These are phyloP conservation scores for Asobara japonica DNA, from an alignment of 1,140 invertebrate species.

Conservation along the genomic window DNA sequence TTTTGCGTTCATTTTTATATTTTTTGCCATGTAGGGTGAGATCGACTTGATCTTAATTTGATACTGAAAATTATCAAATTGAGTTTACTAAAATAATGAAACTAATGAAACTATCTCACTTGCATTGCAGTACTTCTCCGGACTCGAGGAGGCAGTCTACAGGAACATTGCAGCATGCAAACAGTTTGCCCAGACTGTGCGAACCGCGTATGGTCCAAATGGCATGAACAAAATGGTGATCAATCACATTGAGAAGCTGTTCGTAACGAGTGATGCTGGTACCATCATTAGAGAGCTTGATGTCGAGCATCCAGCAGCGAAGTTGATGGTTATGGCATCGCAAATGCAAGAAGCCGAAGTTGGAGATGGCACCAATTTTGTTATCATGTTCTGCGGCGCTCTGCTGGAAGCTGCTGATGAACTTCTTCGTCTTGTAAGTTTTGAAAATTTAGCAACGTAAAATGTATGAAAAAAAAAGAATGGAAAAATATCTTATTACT, in stretches of 20 bases:
- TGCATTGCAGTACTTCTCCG: conserved; percentile 84
- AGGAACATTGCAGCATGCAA: conserved; percentile 97
- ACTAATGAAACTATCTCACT: conserved; percentile 51
- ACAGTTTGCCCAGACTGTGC: conserved; percentile 91
- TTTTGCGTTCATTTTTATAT: too few relatives aligned
- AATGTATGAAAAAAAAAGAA: too few relatives aligned
- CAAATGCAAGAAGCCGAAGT: conserved; percentile 99
- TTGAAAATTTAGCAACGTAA: too few relatives aligned
- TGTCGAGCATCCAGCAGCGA: conserved; percentile 99
- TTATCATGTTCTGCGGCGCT: conserved; percentile 93
- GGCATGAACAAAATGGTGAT: conserved; percentile 99
- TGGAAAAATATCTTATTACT: too few relatives aligned
- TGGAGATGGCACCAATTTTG: conserved; percentile 99
- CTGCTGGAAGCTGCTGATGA: conserved; percentile 93
- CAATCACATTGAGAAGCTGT: conserved; percentile 98
- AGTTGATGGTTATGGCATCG: conserved; percentile 93
- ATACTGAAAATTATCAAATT: too few relatives aligned
- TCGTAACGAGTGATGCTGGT: conserved; percentile 98
- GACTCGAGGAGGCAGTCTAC: conserved; percentile 96
- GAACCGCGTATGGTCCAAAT: conserved; percentile 96
- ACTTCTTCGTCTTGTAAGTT: conserved; percentile 81
- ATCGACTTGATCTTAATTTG: too few relatives aligned
- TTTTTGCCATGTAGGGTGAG: too few relatives aligned
- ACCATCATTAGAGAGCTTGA: conserved; percentile 97
- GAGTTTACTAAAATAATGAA: too few relatives aligned